Evolutionary conservation across 2,797 vertebrate species (phyloP), one percentile per base, ranked within the genome.

Genomic region (Chaetophractus vellerosus): DNA sequence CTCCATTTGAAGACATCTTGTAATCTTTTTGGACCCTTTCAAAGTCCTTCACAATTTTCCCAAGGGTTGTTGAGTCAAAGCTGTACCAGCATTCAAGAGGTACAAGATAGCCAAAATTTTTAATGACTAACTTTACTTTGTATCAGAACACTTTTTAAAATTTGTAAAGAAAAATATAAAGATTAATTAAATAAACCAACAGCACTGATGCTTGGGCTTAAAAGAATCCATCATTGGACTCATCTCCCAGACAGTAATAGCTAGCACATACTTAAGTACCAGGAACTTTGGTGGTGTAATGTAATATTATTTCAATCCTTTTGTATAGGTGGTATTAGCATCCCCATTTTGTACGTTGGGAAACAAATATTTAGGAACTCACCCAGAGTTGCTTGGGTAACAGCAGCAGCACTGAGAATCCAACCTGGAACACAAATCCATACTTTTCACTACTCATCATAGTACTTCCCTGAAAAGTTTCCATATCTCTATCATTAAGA

Each of bases 11-110:
- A 69, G 68, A 69, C 33, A 36, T 31, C 36, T 2, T 57, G n/a
- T 69, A 36, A 36, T 21, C 8, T 69, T 36, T 19, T 36, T 38
- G 38, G 38, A 38, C 38, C 38, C 38, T 38, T 21, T 69, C n/a
- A 69, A 69, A 69, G 18, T 36, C n/a, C 33, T 68, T 69, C 66
- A 69, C 33, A 36, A 36, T 69, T 69, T 69, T 69, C 18, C 18
- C 9, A 9, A 69, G 18, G 23, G 85, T 33, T 76, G 5, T 85
- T 97, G 74, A 45, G 90, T 90, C 38, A 97, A 93, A 88, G 89
- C 45, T 95, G 93, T 63, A 69, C n/a, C 68, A 78, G 64, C 91
- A 61, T 90, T 89, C 72, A 71, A 11, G 33, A 28, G 75, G 88
- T 76, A 88, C 90, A 69, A 90, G 93, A 64, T 93, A 50, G 79